Conservation (phyloP, 35 echinoderm and acorn worm species). For the Ophiothrix spiculata region DNA sequence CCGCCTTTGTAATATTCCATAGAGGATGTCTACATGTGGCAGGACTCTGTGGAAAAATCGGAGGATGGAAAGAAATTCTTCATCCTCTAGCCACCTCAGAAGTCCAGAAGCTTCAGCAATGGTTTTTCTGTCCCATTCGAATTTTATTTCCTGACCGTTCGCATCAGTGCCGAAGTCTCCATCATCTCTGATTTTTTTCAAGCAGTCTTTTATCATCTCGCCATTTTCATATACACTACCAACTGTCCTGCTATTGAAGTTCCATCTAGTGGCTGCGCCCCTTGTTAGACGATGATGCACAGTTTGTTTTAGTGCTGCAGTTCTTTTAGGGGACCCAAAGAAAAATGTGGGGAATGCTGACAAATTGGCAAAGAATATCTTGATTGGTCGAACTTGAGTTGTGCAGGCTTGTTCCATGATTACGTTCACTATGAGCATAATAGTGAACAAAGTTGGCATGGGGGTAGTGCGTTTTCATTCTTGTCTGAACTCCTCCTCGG, state of each 20-base stretch:
- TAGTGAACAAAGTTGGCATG: neutral
- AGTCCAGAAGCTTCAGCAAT: neutral
- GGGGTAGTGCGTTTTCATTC: neutral
- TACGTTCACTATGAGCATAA: neutral
- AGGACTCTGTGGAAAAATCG: neutral
- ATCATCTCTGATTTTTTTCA: too few relatives aligned
- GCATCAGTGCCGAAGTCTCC: too few relatives aligned
- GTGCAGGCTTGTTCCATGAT: neutral
- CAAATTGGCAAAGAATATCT: neutral
- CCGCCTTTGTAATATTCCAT: neutral
- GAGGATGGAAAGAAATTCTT: neutral
- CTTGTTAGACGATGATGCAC: neutral
- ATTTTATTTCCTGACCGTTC: neutral
- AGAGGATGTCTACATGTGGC: neutral
- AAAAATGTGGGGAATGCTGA: neutral
- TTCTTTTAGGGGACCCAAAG: neutral
- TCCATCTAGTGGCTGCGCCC: neutral
- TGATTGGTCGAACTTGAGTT: neutral
- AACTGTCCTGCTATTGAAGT: neutral
- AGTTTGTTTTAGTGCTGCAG: neutral
- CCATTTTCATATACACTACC: neutral
- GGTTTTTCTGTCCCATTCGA: neutral
- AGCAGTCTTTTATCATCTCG: neutral
- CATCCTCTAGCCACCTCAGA: neutral
- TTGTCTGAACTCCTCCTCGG: neutral